A percentile compares a stretch with the other conserved stretches of the same genome.
phyloP scores from a whole-genome alignment of 2,888 invertebrate species.

The Hirtodrosophila histrioides region DNA sequence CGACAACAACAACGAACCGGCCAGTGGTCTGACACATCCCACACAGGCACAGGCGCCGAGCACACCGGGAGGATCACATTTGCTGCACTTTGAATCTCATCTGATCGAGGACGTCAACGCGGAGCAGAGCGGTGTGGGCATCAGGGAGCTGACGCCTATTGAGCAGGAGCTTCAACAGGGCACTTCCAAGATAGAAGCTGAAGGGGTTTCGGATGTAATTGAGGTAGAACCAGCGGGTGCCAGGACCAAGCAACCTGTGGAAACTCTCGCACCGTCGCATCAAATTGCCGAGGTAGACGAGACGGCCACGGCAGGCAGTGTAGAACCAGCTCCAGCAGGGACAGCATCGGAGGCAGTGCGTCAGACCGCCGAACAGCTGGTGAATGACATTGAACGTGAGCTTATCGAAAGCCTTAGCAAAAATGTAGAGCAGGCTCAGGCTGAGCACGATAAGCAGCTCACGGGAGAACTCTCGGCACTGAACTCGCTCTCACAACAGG shows the following conservation, averaged over 20 bases:
- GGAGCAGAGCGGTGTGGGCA: constrained; percentile 78
- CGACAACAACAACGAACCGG: constrained; percentile 36
- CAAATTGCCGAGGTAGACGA: constrained; percentile 71
- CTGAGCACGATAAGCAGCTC: constrained; percentile 55
- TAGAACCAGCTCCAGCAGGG: constrained; percentile 27
- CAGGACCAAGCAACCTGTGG: constrained; percentile 72
- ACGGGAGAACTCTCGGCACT: constrained; percentile 51
- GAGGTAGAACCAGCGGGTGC: constrained; percentile 82
- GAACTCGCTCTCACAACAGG: constrained; percentile 69
- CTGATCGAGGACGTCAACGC: constrained; percentile 82
- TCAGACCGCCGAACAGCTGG: constrained; percentile 69
- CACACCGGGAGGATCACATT: constrained; percentile 64
- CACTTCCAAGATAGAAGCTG: constrained; percentile 78
- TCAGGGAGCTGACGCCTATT: constrained; percentile 80
- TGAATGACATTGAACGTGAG: constrained; percentile 72
- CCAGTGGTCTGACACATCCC: constrained; percentile 19
- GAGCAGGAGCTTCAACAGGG: constrained; percentile 79
- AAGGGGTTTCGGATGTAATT: constrained; percentile 76
- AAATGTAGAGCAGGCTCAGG: constrained; percentile 60
- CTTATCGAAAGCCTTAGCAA: constrained; percentile 64
- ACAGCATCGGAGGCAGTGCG: constrained; percentile 44
- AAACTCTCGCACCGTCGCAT: constrained; percentile 65
- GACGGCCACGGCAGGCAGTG: constrained; percentile 47
- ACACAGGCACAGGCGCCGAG: constrained; percentile 44
- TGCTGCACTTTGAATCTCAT: constrained; percentile 83